These are phyloP conservation scores for Haliclystus octoradiatus DNA, from an alignment of 30 jellyfish, hydroid and myxozoan species.

Conservation along the genomic window DNA sequence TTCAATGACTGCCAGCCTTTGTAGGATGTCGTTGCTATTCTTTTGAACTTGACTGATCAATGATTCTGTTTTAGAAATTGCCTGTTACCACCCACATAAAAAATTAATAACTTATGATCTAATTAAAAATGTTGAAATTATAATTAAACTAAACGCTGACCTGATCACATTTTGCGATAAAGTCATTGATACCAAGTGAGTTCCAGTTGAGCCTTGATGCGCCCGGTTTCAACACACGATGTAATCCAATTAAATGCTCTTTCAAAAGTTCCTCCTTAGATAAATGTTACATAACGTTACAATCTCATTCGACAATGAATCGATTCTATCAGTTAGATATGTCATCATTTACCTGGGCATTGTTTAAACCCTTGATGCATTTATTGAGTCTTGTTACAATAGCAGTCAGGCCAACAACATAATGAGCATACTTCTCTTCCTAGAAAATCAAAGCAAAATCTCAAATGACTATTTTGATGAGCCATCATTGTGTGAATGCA, in stretches of 20 bases:
- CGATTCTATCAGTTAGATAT: neutral
- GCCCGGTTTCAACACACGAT: slow-evolving; percentile 90
- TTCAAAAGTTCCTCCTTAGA: slow-evolving; percentile 61
- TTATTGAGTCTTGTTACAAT: slow-evolving; percentile 59
- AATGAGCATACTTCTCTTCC: slow-evolving; percentile 79
- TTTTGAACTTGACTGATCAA: slow-evolving; percentile 89
- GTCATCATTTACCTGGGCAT: slow-evolving; percentile 61
- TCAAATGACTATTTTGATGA: too few relatives aligned
- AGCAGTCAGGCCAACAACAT: slow-evolving; percentile 71
- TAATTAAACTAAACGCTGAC: too few relatives aligned
- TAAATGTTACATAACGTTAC: neutral
- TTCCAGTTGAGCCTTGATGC: slow-evolving; percentile 93
- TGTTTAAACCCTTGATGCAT: slow-evolving; percentile 52
- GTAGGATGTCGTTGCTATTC: slow-evolving; percentile 79
- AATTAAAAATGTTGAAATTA: too few relatives aligned
- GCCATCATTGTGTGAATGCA: too few relatives aligned
- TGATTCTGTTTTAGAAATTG: slow-evolving; percentile 78
- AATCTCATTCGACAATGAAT: neutral
- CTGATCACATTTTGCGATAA: slow-evolving; percentile 84
- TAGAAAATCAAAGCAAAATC: slow-evolving; percentile 7
- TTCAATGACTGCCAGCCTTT: slow-evolving; percentile 56
- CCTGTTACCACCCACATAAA: slow-evolving; percentile 27
- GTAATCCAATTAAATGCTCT: slow-evolving; percentile 76
- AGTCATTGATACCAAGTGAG: slow-evolving; percentile 85
- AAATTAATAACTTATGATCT: neutral